A percentile compares a stretch with the other conserved stretches of the same genome.
Conservation (phyloP, 2,797 vertebrate species). For the Toxotes lorentzi region DNA sequence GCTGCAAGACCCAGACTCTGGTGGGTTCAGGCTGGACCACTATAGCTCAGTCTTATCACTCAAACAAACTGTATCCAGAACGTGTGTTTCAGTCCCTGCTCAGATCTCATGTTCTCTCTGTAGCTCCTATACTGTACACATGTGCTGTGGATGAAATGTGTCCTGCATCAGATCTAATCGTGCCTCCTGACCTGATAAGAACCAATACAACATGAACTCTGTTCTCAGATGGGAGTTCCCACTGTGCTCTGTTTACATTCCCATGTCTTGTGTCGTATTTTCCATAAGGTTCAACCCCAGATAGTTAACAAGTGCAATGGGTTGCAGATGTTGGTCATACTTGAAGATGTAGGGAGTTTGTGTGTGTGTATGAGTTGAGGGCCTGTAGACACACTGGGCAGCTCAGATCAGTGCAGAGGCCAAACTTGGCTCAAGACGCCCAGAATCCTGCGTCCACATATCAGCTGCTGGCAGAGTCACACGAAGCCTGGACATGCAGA, state of each 20-base stretch:
- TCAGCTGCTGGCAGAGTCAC: neutral
- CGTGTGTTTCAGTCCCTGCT: too few species aligned
- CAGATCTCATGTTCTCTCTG: neutral
- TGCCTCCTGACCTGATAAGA: neutral
- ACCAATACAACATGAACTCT: neutral
- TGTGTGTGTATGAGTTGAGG: neutral
- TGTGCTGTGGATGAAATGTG: neutral
- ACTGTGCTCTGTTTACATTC: conserved; percentile 1
- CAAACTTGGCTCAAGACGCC: neutral
- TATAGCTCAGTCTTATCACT: too few species aligned
- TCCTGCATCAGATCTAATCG: neutral
- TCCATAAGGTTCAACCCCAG: neutral
- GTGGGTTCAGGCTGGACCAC: too few species aligned
- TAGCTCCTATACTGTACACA: neutral
- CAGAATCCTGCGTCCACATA: neutral
- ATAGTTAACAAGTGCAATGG: neutral
- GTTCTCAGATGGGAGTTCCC: neutral
- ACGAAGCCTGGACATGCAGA: neutral
- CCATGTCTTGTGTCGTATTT: neutral
- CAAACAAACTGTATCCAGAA: too few species aligned
- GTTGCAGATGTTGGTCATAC: neutral
- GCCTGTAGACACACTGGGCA: neutral
- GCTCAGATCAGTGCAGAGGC: neutral
- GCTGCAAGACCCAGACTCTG: too few species aligned
- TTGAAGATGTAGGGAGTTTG: neutral